Base-by-base conservation (phyloP, 2,113 vertebrate genomes). In the Oreamnos americanus region DNA sequence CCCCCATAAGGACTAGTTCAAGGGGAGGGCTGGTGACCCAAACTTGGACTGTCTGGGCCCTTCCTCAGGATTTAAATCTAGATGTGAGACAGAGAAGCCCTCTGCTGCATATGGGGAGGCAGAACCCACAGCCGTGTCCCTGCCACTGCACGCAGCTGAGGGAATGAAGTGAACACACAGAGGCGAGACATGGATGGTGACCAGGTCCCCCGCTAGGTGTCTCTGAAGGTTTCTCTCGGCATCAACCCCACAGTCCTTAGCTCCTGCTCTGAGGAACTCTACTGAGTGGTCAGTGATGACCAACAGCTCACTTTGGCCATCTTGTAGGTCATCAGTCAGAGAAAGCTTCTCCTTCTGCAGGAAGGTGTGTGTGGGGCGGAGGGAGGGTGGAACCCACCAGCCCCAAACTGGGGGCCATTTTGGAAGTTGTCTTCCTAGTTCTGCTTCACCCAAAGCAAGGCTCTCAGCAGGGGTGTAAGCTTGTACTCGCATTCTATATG, bases 211-310 rank as follows among this genome's bases (percentile, higher is more conserved):
- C 0, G 2, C 39, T 4, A 7, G 28, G 74, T 7, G 2, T 36
- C 39, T 33, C n/a, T 17, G 33, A 67, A 26, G 13, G 25, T 23
- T 98, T 74, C 87, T 6, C 17, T 84, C 30, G 26, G 51, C 60
- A 60, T 7, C 15, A 64, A 53, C 8, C 23, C 62, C 26, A 7
- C 12, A 19, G 36, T 13, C 51, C 76, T 62, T 45, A 60, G 9
- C 15, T 81, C 36, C 1, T 16, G 39, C 14, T 94, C 26, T 62
- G 17, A 1, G 7, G 67, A 43, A 4, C 30, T 79, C 49, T 7
- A 5, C 9, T 4, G n/a, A 74, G 9, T 5, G 12, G 8, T 43
- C n/a, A 0, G 0, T 60, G 47, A 16, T 0, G 1, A 53, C 13
- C 43, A 49, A 25, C 1, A 15, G 30, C 39, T 81, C 28, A 4